Evolutionary conservation across 37 sponge, comb jelly and placozoan species (phyloP).

Genomic region (Chondrilla cf. caribensis): DNA sequence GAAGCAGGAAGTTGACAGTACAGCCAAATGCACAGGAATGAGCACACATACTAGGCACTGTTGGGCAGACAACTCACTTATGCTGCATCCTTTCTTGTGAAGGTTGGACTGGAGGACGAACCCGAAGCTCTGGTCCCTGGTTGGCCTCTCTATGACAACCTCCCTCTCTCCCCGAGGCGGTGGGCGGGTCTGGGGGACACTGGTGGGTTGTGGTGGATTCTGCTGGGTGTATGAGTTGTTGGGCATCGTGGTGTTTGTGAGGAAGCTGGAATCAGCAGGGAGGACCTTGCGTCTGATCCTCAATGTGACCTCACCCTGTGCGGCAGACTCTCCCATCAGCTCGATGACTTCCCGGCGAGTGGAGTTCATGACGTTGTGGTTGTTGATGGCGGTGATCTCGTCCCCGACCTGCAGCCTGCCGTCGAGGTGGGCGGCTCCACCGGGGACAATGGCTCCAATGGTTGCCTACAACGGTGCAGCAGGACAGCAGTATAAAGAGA

Average conservation of each 20-base stretch:
- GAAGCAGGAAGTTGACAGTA: no score
- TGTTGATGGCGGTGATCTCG: slow-evolving; percentile 55
- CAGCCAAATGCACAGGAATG: no score
- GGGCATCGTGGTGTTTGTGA: background rate
- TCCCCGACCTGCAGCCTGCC: slow-evolving; percentile 66
- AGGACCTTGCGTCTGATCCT: slow-evolving; percentile 14
- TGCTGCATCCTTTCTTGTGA: slow-evolving; percentile 59
- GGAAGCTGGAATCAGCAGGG: background rate
- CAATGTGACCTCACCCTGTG: background rate
- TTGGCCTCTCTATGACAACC: slow-evolving; percentile 52
- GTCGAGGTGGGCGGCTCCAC: slow-evolving; percentile 60
- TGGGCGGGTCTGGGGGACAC: background rate
- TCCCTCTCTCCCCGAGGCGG: slow-evolving; percentile 48
- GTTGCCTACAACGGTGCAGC: no score
- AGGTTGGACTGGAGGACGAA: slow-evolving; percentile 93
- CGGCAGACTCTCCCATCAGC: slow-evolving; percentile 30
- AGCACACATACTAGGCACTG: no score
- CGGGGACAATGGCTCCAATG: slow-evolving; percentile 74
- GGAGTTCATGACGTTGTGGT: slow-evolving; percentile 33
- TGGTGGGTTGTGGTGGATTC: background rate
- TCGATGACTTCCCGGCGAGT: slow-evolving; percentile 46
- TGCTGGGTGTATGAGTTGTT: background rate
- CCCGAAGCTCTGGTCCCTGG: slow-evolving; percentile 76
- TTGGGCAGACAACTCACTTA: slow-evolving; percentile 56
- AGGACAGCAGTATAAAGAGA: no score